Conservation (phyloP, 1,140 invertebrate species). For the Daktulosphaira vitifoliae region DNA sequence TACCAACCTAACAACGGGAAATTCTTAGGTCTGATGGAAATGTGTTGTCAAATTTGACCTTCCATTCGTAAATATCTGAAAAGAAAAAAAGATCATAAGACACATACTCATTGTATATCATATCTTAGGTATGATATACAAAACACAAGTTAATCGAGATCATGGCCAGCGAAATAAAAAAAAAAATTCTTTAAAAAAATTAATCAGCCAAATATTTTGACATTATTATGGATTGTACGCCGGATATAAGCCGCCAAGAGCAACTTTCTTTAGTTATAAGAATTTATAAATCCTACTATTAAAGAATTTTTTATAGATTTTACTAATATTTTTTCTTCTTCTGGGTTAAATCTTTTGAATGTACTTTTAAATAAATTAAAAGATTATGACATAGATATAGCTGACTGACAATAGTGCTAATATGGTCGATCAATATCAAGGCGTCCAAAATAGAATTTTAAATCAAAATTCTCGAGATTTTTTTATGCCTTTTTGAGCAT, state of each 20-base stretch:
- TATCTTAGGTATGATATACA: neutral
- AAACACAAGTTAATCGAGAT: neutral
- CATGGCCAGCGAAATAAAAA: neutral
- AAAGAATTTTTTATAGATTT: neutral
- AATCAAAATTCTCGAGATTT: neutral
- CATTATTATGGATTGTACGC: neutral
- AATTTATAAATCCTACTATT: too few relatives aligned
- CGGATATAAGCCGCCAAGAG: too few relatives aligned
- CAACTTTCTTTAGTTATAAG: too few relatives aligned
- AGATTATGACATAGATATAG: slow-evolving; percentile 7
- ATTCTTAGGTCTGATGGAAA: too few relatives aligned
- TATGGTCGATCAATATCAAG: slow-evolving; percentile 16
- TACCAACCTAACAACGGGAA: neutral
- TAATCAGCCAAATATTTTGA: neutral
- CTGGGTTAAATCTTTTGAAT: neutral
- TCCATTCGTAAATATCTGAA: too few relatives aligned
- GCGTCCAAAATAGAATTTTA: neutral
- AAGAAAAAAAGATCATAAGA: too few relatives aligned
- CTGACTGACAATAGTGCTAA: slow-evolving; percentile 37
- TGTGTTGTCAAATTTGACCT: too few relatives aligned
- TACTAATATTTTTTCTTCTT: neutral
- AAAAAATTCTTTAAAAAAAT: neutral
- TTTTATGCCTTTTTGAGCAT: slow-evolving; percentile 8
- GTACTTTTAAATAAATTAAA: neutral
- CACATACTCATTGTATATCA: slow-evolving; percentile 25